Conservation (phyloP, 1,140 invertebrate genomes). For the Magallana gigas region DNA sequence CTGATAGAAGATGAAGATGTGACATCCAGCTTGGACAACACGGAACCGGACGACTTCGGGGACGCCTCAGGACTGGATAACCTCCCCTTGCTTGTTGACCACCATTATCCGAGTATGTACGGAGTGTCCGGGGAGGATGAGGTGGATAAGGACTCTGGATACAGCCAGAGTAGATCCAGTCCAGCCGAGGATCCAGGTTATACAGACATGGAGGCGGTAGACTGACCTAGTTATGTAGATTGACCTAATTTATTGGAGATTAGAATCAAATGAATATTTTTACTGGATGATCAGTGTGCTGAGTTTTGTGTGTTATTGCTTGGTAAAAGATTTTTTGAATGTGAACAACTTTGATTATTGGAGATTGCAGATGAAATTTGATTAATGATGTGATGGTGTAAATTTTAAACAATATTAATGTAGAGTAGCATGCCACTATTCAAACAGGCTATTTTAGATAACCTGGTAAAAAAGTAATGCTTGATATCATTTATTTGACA, state of each 20-base stretch:
- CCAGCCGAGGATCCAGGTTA: constrained; percentile 57
- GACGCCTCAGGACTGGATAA: constrained; percentile 32
- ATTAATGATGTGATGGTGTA: too few species aligned
- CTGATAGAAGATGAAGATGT: constrained; percentile 13
- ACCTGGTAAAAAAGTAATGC: too few species aligned
- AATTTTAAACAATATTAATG: too few species aligned
- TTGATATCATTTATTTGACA: too few species aligned
- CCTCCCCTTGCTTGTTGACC: constrained; percentile 5
- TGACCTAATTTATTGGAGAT: background rate
- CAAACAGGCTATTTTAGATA: too few species aligned
- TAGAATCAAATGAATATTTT: background rate
- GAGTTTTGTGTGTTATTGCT: background rate
- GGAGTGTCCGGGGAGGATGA: constrained; percentile 44
- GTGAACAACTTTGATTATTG: background rate
- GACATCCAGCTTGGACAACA: background rate
- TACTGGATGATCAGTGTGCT: background rate
- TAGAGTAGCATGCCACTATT: too few species aligned
- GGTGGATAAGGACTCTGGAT: constrained; percentile 47
- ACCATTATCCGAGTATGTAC: constrained; percentile 30
- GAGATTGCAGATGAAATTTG: too few species aligned
- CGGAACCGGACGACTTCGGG: constrained; percentile 21
- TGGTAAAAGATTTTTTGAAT: background rate
- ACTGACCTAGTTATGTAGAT: constrained; percentile 56
- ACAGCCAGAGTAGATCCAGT: constrained; percentile 46
- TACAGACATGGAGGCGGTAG: constrained; percentile 76